Percentiles rank a stretch among this genome's conserved stretches.
phyloP scores from a whole-genome alignment of 2,797 vertebrate species.

The Clarias fuscus region DNA sequence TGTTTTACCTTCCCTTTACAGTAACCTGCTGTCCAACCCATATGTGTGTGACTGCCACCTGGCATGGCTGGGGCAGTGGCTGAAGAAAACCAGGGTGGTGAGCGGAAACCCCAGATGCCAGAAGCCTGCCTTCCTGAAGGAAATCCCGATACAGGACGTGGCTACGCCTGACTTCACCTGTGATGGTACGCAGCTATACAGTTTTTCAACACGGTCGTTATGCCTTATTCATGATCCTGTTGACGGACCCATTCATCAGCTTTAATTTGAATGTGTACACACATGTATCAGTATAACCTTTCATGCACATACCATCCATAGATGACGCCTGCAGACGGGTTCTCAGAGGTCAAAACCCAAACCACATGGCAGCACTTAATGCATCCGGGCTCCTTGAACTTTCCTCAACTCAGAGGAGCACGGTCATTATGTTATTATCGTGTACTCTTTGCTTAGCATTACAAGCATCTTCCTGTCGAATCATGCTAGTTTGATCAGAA shows the following conservation, averaged over 20 bases:
- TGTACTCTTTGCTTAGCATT: conserved; percentile 6
- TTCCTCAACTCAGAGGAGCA: not conserved
- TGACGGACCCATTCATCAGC: conserved; percentile 11
- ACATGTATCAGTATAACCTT: not conserved
- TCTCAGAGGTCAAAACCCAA: not conserved
- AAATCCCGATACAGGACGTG: conserved; percentile 98
- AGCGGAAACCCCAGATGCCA: conserved; percentile 98
- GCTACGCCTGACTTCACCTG: conserved; percentile 95
- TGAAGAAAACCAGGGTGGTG: conserved; percentile 92
- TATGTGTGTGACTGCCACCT: conserved; percentile 97
- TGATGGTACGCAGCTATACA: conserved; percentile 77
- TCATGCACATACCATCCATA: conserved; percentile 15
- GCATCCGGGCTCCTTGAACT: not conserved
- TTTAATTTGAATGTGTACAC: not conserved
- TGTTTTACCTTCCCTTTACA: conserved; percentile 54
- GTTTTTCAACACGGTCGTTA: not conserved
- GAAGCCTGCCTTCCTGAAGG: conserved; percentile 94
- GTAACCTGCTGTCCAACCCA: conserved; percentile 96
- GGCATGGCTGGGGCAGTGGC: conserved; percentile 94
- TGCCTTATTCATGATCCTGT: conserved; percentile 12
- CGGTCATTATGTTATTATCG: conserved; percentile 13
- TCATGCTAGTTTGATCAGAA: conserved; percentile 11
- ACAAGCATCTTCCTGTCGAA: conserved; percentile 5
- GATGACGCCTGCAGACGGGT: not conserved
- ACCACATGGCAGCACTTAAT: conserved; percentile 23